phyloP scores from a whole-genome alignment of 2,113 vertebrate species.

The Sciurus niger region DNA sequence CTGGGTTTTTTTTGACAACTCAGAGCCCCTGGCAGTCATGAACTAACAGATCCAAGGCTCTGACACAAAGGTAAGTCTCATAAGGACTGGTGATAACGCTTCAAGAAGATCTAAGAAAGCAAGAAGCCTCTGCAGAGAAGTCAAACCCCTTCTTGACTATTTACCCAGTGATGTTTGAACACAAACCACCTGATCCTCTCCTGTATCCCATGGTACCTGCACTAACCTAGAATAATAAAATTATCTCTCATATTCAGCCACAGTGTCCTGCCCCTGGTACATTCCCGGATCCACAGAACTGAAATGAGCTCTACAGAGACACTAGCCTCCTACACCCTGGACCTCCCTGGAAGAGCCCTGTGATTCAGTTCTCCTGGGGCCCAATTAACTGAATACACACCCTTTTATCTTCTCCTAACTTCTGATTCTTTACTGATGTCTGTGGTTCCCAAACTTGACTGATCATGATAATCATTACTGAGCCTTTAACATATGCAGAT shows the following conservation, averaged over 20 bases:
- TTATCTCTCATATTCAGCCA: background rate
- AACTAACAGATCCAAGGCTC: background rate
- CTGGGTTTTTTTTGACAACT: background rate
- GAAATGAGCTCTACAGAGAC: background rate
- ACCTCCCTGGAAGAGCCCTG: background rate
- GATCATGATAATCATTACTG: background rate
- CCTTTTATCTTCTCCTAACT: background rate
- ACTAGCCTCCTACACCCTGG: background rate
- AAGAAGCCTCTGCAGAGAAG: background rate
- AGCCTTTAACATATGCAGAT: background rate
- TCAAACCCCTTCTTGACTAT: background rate
- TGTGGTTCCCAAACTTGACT: background rate
- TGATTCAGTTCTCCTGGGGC: background rate
- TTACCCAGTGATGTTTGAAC: background rate
- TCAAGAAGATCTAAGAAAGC: background rate
- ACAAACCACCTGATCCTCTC: background rate
- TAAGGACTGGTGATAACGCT: background rate
- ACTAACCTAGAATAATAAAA: background rate
- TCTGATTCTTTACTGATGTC: background rate
- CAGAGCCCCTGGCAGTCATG: background rate
- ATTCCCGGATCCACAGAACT: background rate
- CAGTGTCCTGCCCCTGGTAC: background rate
- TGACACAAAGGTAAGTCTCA: background rate
- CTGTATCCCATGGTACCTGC: accelerated
- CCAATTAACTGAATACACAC: background rate